Evolutionary conservation across 2,113 vertebrate species (phyloP).

Genomic region (Pelmatolapia mariae): DNA sequence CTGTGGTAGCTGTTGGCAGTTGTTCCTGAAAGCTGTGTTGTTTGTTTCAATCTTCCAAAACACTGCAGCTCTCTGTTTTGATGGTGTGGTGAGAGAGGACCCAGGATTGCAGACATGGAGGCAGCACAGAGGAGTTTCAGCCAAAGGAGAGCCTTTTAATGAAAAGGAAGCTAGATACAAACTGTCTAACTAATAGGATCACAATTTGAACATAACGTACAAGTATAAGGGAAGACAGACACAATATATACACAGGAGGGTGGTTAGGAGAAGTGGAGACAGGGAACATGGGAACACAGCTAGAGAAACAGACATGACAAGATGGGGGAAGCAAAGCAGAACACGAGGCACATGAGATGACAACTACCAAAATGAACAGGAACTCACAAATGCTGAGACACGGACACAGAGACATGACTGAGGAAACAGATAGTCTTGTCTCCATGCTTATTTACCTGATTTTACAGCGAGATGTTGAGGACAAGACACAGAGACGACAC

Average conservation of each 20-base stretch:
- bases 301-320: background rate
- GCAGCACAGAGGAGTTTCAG: background rate
- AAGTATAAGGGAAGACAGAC: accelerated
- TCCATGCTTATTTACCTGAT: too few species aligned
- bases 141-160: background rate
- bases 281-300: background rate
- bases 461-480: background rate
- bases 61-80: background rate
- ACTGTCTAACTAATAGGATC: background rate
- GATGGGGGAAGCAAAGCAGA: background rate
- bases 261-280: background rate
- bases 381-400: too few species aligned
- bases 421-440: too few species aligned
- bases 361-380: background rate
- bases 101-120: background rate
- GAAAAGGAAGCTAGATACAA: background rate
- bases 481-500: background rate
- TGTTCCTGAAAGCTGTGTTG: background rate
- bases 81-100: background rate
- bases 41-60: background rate
- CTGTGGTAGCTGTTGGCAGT: background rate
- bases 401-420: background rate
- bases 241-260: background rate
- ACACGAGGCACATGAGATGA: background rate
- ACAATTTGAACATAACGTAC: accelerated